Base-by-base conservation (phyloP, 2,888 invertebrate species). In the Dyspetes luteomarginatus region DNA sequence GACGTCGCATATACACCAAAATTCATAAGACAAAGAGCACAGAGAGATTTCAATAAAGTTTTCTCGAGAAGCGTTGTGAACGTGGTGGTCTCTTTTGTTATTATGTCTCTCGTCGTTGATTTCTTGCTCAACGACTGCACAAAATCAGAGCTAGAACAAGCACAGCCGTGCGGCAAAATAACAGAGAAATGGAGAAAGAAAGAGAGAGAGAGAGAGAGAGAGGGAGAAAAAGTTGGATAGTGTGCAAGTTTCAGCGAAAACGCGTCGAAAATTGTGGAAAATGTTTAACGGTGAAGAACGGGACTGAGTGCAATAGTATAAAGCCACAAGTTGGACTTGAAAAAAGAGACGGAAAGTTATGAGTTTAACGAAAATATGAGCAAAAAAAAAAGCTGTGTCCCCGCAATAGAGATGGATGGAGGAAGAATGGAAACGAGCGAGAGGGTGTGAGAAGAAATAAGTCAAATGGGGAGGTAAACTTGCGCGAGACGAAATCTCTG, bases 271-370 rank as follows among this genome's bases (percentile, higher is more conserved):
- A 78, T 73, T 75, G 56, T 64, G 30, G 69, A 36, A 41, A 82
- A 65, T 82, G 78, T 79, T 82, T 74, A 69, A 65, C 75, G 12
- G 12, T 17, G 68, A 69, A 69, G 28, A 68, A 72, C 55, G 58
- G 36, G 64, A 72, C 48, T 56, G 30, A 48, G 68, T 64, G 60
- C 24, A 30, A 36, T 62, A 17, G 26, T 24, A 52, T 12, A 12
- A 36, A 36, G 36, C 36, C 17, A 15, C 26, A 15, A 60, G 30
- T 30, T 50, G 71, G 9, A 72, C 48, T 62, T 62, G 41, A 50
- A 41, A 52, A 50, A 17, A 17, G 52, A n/a, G n/a, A 52, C 36
- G 3, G 26, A 26, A 62, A 52, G 26, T 62, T 72, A 26, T 41
- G n/a, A 19, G 62, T 26, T 41, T 17, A 56, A 55, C 15, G 4